Evolutionary conservation across 2,888 invertebrate genomes (phyloP), one percentile per base, ranked within the genome.

Genomic region (Notocelia uddmanniana): DNA sequence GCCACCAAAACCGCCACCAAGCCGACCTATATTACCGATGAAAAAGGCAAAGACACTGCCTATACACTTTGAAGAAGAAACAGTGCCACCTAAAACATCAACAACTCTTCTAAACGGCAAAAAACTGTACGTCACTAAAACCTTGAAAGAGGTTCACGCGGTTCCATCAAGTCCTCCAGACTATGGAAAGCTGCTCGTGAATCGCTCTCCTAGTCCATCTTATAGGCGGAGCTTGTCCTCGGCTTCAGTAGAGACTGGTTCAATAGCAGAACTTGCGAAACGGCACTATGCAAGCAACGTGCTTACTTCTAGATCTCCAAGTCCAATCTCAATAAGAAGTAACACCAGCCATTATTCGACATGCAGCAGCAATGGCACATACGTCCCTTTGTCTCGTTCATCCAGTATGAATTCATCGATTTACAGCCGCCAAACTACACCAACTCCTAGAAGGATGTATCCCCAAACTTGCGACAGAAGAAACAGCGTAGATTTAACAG

Each of bases 361-460:
- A 48, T 94, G 94, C 81, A 92, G 91, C 82, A 93, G 92, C 82
- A 89, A 91, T 76, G 86, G 89, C 8, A 91, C 92, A 26, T 92
- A 80, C 73, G 89, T 90, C 19, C 91, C 93, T 3, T 76, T 94
- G 34, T 89, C 92, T 21, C 86, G 94, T 62, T 92, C 91, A 23
- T 86, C 93, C 5, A 94, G 94, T 73, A 84, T 91, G 79, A 91
- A 82, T 75, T 93, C 93, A 6, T 85, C 84, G 77, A 73, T 88
- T 15, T 89, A 87, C 76, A 89, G 86, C 76, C 89, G 88, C 23
- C 52, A 54, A 11, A 63, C 9, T 77, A 92, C 92, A n/a, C 89
- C 94, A 45, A 94, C 94, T 15, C 96, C 96, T 6, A 92, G 97
- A 75, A 94, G 97, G 78, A 91, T 95, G 77, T 97, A 95, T 78